A percentile compares a stretch with the other conserved stretches of the same genome.
phyloP scores from a whole-genome alignment of 2,888 invertebrate species.

The Clostera curtula region DNA sequence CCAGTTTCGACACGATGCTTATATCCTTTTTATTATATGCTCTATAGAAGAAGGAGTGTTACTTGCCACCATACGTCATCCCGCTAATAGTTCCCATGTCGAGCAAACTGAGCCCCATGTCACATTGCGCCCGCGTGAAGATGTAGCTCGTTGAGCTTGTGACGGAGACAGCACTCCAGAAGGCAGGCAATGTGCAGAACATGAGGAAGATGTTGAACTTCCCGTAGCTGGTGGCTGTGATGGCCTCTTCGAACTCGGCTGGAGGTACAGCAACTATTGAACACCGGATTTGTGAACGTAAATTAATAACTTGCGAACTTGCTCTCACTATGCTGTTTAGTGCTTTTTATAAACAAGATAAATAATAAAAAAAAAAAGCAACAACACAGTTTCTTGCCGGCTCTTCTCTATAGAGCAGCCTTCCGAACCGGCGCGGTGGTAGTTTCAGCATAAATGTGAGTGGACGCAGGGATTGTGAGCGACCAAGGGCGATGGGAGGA shows the following conservation, averaged over 20 bases:
- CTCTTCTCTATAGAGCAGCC: no score
- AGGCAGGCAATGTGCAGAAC: slow-evolving; percentile 76
- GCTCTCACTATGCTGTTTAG: no score
- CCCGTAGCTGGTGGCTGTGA: slow-evolving; percentile 80
- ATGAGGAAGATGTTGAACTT: slow-evolving; percentile 79
- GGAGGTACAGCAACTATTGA: slow-evolving; percentile 14
- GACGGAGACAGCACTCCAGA: slow-evolving; percentile 81
- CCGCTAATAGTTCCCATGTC: slow-evolving; percentile 84
- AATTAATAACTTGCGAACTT: no score
- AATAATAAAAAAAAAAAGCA: no score
- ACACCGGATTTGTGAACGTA: not conserved
- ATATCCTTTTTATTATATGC: not conserved
- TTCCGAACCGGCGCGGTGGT: no score
- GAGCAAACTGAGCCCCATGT: slow-evolving; percentile 78
- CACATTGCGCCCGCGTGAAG: slow-evolving; percentile 84
- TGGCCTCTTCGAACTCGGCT: slow-evolving; percentile 85
- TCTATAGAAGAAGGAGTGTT: not conserved
- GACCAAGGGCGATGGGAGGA: no score
- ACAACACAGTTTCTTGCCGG: no score
- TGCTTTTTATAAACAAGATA: no score
- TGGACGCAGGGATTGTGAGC: no score
- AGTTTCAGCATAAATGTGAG: no score
- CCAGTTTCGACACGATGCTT: no score
- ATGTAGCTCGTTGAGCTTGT: slow-evolving; percentile 83
- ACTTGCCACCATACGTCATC: slow-evolving; percentile 80